Percentiles rank a stretch among this genome's conserved stretches.
These are phyloP conservation scores for Catalaphyllia jardinei DNA, from an alignment of 64 coral and sea anemone species.

Conservation along the genomic window DNA sequence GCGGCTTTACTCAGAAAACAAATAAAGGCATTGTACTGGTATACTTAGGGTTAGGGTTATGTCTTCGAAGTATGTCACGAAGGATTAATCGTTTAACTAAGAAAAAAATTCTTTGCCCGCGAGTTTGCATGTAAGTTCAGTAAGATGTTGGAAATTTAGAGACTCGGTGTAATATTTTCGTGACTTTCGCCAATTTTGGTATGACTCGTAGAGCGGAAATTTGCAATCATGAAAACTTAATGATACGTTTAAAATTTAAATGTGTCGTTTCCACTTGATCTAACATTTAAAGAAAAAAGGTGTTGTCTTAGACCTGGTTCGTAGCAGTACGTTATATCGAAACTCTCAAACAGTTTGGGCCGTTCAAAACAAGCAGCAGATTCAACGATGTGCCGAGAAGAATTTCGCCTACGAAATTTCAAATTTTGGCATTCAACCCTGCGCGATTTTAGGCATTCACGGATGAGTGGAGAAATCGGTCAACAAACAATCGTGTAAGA, in stretches of 20 bases:
- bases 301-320: neutral
- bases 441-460: slow-evolving; percentile 45
- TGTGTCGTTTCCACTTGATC: neutral
- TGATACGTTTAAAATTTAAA: neutral
- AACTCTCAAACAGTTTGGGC: too few relatives aligned
- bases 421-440: slow-evolving; percentile 33
- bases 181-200: neutral
- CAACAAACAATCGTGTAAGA: neutral
- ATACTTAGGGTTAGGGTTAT: too few relatives aligned
- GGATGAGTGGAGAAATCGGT: slow-evolving; percentile 20
- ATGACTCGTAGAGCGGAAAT: too few relatives aligned
- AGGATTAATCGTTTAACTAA: too few relatives aligned
- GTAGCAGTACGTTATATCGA: neutral
- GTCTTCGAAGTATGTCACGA: too few relatives aligned
- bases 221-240: neutral
- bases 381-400: slow-evolving; percentile 39
- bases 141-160: neutral
- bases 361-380: too few relatives aligned
- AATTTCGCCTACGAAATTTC: slow-evolving; percentile 52
- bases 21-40: too few relatives aligned
- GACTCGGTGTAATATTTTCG: neutral
- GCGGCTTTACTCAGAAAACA: too few relatives aligned
- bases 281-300: neutral
- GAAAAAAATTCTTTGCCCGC: neutral
- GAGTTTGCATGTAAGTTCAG: neutral